Evolutionary conservation across 2,113 vertebrate species (phyloP).

Genomic region (Poeciliopsis turrubarensis): DNA sequence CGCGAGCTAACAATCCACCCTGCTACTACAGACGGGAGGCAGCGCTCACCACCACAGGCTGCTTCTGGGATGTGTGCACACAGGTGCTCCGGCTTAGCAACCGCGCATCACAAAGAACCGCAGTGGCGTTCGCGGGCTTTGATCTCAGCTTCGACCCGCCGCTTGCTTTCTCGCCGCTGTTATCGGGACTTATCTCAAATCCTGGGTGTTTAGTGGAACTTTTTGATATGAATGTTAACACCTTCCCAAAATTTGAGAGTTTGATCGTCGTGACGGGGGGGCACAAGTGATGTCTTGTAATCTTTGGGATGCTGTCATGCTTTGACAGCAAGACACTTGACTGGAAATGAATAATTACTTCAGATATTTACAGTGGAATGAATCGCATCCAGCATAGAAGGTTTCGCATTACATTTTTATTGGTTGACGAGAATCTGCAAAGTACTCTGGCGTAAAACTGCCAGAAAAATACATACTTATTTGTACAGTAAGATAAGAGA

Average conservation of each 20-base stretch:
- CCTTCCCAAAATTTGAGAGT: neutral
- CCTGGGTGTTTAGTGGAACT: slow-evolving; percentile 52
- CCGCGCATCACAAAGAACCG: slow-evolving; percentile 49
- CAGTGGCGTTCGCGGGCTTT: slow-evolving; percentile 59
- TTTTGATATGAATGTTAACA: slow-evolving; percentile 32
- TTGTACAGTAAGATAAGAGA: too few relatives aligned
- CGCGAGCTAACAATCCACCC: slow-evolving; percentile 65
- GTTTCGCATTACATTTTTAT: too few relatives aligned
- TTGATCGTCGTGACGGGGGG: too few relatives aligned
- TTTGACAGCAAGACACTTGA: too few relatives aligned
- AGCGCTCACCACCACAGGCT: slow-evolving; percentile 68
- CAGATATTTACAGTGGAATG: too few relatives aligned
- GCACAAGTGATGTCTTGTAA: too few relatives aligned
- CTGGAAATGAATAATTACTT: too few relatives aligned
- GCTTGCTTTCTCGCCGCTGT: slow-evolving; percentile 36
- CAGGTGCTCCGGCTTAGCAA: slow-evolving; percentile 60
- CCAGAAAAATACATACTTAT: too few relatives aligned
- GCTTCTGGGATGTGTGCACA: slow-evolving; percentile 59
- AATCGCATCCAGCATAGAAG: too few relatives aligned
- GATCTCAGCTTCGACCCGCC: slow-evolving; percentile 62
- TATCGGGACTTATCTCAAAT: slow-evolving; percentile 58
- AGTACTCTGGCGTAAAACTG: too few relatives aligned
- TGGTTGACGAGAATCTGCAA: too few relatives aligned
- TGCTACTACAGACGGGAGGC: slow-evolving; percentile 59
- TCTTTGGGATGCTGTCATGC: too few relatives aligned